Percentiles rank a stretch among this genome's conserved stretches.
Conservation (phyloP, 2,888 invertebrate species). For the Axea sp. region DNA sequence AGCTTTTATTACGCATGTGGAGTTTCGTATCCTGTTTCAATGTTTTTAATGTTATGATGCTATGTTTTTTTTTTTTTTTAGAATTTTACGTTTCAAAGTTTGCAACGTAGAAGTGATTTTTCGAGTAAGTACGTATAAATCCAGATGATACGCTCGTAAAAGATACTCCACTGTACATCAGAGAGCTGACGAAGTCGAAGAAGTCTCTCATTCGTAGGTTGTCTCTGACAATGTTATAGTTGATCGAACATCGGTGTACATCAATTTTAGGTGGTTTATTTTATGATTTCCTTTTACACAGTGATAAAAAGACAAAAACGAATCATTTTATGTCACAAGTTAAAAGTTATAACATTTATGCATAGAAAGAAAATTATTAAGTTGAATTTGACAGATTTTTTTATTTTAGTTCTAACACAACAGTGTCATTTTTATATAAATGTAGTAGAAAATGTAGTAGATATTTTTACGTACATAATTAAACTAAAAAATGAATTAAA, state of each 20-base stretch:
- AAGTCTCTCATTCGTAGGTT: conserved; percentile 37
- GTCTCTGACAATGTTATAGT: conserved; percentile 47
- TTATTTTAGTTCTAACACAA: too few relatives aligned
- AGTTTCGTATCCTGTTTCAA: too few relatives aligned
- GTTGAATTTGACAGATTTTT: too few relatives aligned
- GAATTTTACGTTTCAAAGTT: conserved; percentile 1
- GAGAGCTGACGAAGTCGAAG: conserved; percentile 49
- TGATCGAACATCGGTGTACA: conserved; percentile 42
- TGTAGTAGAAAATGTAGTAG: too few relatives aligned
- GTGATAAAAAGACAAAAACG: conserved; percentile 16
- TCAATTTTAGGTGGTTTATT: conserved; percentile 31
- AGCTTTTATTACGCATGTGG: too few relatives aligned
- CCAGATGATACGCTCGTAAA: conserved; percentile 78
- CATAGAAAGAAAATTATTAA: too few relatives aligned
- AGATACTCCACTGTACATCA: conserved; percentile 62
- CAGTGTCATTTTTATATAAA: too few relatives aligned
- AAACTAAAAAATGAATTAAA: too few relatives aligned
- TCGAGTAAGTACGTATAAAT: conserved; percentile 76
- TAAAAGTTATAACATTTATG: conserved; percentile 6
- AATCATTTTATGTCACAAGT: conserved; percentile 19
- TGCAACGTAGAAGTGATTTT: conserved; percentile 70
- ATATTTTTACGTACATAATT: too few relatives aligned
- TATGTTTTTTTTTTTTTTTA: too few relatives aligned
- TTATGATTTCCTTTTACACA: conserved; percentile 17
- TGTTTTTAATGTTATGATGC: too few relatives aligned